phyloP scores from a whole-genome alignment of 2,888 invertebrate genomes.

The Alsophila aescularia region DNA sequence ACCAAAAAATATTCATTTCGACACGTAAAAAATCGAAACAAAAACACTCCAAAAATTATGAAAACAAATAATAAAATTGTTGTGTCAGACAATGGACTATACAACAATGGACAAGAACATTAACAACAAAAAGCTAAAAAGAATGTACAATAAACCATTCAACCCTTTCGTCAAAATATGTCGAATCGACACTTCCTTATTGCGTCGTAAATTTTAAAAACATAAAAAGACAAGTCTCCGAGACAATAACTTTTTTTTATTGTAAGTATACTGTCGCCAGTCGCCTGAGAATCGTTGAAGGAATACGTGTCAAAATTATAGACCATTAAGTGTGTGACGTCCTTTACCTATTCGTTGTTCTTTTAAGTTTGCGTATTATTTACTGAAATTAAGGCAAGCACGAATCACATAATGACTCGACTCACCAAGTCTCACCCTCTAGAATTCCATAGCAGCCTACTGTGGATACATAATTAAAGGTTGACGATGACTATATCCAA shows the following conservation, averaged over 20 bases:
- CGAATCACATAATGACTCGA: too few relatives aligned
- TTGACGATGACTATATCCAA: too few relatives aligned
- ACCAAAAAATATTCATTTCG: constrained; percentile 37
- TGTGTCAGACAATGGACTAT: constrained; percentile 66
- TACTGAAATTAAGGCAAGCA: too few relatives aligned
- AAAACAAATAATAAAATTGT: constrained; percentile 72
- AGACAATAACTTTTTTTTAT: constrained; percentile 55
- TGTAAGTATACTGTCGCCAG: constrained; percentile 43
- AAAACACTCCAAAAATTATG: constrained; percentile 70
- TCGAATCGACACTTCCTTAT: constrained; percentile 79
- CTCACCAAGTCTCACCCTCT: too few relatives aligned
- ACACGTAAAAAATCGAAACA: constrained; percentile 46
- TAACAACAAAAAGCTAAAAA: constrained; percentile 69
- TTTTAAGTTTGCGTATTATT: neutral
- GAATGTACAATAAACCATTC: constrained; percentile 73
- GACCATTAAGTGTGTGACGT: constrained; percentile 27
- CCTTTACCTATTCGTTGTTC: neutral
- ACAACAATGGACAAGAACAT: constrained; percentile 68
- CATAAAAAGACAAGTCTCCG: constrained; percentile 55
- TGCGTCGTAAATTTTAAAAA: constrained; percentile 76
- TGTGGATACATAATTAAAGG: too few relatives aligned
- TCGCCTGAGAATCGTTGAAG: constrained; percentile 35
- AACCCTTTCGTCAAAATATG: constrained; percentile 81
- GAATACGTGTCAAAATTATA: constrained; percentile 40
- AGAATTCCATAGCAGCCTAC: too few relatives aligned